Percentiles rank a stretch among this genome's conserved stretches.
These are phyloP conservation scores for Cinclus mexicanus DNA, from an alignment of 2,113 vertebrate species.

Conservation along the genomic window DNA sequence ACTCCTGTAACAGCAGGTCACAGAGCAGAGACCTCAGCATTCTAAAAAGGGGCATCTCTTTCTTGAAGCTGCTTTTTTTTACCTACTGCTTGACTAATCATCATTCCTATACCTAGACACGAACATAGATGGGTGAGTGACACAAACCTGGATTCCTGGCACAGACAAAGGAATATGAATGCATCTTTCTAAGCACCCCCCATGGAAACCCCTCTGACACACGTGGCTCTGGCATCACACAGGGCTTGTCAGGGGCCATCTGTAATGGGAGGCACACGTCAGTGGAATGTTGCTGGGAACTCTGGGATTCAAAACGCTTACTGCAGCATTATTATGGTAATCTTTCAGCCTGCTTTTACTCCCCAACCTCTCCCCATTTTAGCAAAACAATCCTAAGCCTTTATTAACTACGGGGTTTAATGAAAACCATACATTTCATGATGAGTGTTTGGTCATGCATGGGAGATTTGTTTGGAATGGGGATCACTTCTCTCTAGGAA, in stretches of 20 bases:
- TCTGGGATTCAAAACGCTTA: background rate
- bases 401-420: slow-evolving; percentile 68
- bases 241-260: background rate
- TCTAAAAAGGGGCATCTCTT: background rate
- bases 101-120: background rate
- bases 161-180: background rate
- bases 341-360: slow-evolving; percentile 19
- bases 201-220: background rate
- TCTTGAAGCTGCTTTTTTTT: background rate
- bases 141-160: background rate
- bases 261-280: background rate
- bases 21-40: background rate
- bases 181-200: background rate
- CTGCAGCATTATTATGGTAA: slow-evolving; percentile 54
- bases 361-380: slow-evolving; percentile 27
- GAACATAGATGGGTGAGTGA: background rate
- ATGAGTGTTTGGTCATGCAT: slow-evolving; percentile 63
- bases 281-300: slow-evolving; percentile 5
- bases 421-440: slow-evolving; percentile 72
- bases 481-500: slow-evolving; percentile 66
- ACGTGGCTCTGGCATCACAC: background rate
- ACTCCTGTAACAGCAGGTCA: background rate
- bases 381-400: slow-evolving; percentile 55
- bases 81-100: background rate
- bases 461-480: slow-evolving; percentile 72